Evolutionary conservation across 2,888 invertebrate genomes (phyloP), one percentile per base, ranked within the genome.

Genomic region (Tyria jacobaeae): DNA sequence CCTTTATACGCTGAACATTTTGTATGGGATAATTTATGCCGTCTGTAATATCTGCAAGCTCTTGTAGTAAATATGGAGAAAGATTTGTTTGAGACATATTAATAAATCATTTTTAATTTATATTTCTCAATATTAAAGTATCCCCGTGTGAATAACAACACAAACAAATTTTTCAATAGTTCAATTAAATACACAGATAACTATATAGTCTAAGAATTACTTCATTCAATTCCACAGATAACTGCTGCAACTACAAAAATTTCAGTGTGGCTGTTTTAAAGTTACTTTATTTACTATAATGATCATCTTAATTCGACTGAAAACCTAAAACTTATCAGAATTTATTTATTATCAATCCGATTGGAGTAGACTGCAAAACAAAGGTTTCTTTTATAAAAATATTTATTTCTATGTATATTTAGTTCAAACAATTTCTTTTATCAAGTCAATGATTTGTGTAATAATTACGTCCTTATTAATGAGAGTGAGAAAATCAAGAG

Each of bases 1-100:
- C 97, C 95, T 96, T 97, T 81, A 97, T 96, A 55, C 97, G 95
- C 82, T 96, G 96, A 71, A 96, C 96, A 85, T 94, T 95, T 85
- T 94, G 94, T 74, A 96, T 90, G 2, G 96, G 96, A 82, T 94
- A 95, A 72, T 94, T 94, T 71, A 96, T 94, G 66, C 90, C 90
- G 74, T 94, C 91, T 53, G 95, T 95, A 73, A 96, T 92, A 86
- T 95, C 94, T 72, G 94, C 91, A 71, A 94, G 92, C 77, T 95
- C 95, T 71, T 94, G 93, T 59, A 95, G 85, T 71, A 95, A 85
- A 75, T 94, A 95, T 31, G 91, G 90, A 58, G 92, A 87, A 68
- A 88, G 76, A 76, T 85, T 86, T n/a, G 66, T 70, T 60, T 70
- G 76, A 81, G 89, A 85, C 93, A 92, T 92, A 68, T 88, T 75